A percentile compares a stretch with the other conserved stretches of the same genome.
Evolutionary conservation across 2,113 vertebrate genomes (phyloP).

Genomic region (Pyrgilauda ruficollis): DNA sequence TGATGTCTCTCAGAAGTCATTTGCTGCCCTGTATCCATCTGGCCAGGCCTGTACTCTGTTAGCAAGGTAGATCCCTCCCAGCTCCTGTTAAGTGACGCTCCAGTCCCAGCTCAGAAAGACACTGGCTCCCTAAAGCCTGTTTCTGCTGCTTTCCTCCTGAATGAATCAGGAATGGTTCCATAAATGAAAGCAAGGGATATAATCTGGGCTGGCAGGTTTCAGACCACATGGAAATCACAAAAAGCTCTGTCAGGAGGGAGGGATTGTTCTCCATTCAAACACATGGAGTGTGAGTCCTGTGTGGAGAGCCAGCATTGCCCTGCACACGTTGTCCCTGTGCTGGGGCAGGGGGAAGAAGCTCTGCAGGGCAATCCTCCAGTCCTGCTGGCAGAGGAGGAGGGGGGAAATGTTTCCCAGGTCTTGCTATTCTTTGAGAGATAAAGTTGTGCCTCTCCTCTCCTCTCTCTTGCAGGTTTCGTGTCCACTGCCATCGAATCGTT

Average conservation of each 20-base stretch:
- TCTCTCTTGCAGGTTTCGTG: constrained; percentile 83
- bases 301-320: neutral
- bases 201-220: neutral
- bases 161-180: neutral
- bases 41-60: neutral
- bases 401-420: neutral
- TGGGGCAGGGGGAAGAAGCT: neutral
- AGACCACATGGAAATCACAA: neutral
- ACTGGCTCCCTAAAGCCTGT: fast-evolving
- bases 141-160: neutral
- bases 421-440: neutral
- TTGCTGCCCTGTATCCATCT: neutral
- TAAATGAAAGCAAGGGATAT: neutral
- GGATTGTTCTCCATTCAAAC: neutral
- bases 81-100: neutral
- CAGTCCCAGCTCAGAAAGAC: neutral
- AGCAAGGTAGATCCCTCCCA: neutral
- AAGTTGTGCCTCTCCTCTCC: neutral
- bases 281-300: fast-evolving
- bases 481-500: constrained; percentile 95
- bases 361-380: neutral
- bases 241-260: neutral
- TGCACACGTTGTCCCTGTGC: neutral
- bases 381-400: neutral
- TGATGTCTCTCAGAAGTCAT: neutral